Base-by-base conservation (phyloP, 2,797 vertebrate species). In the Ammospiza maritima region DNA sequence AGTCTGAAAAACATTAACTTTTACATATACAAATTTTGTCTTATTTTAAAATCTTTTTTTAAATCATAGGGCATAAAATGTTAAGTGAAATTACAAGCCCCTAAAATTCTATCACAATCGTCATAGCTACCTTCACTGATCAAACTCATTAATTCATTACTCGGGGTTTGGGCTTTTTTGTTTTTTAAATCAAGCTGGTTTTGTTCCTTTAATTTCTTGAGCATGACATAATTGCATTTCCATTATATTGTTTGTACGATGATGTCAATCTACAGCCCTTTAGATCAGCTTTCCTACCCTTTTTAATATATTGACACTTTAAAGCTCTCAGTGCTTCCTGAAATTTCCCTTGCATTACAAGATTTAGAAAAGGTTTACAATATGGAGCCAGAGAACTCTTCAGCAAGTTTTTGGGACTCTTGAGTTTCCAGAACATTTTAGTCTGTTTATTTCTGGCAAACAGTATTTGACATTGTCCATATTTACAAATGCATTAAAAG, bases 401-500 rank as follows among this genome's bases (percentile, higher is more conserved):
- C 67, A 87, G 62, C 11, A 11, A 9, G 18, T 72, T 60, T 60
- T 38, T 60, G 44, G n/a, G 47, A 83, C 54, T 93, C 81, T 29
- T 74, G 64, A 32, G 8, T 77, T 73, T 91, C 78, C 79, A 85
- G 75, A 72, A 8, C 11, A 73, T 81, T 92, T 85, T 21, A 57
- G 36, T 38, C 25, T 60, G 47, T 70, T 78, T 93, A 75, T 65
- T 96, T 83, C 54, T 92, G 64, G 40, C 66, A 85, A 89, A 56
- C 10, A 48, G 18, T 66, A 58, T 70, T 91, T 91, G 62, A 69
- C 48, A 57, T 81, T 0, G 2, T 66, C 44, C 32, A 48, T 78
- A 86, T 75, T 89, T 89, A 89, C 48, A 81, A 95, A 91, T 23
- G 42, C 17, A 90, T 60, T 91, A 70, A 75, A 94, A 86, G 34